A percentile compares a stretch with the other conserved stretches of the same genome.
Conservation (phyloP, 92 coral and sea anemone genomes). For the Blastomussa wellsi region DNA sequence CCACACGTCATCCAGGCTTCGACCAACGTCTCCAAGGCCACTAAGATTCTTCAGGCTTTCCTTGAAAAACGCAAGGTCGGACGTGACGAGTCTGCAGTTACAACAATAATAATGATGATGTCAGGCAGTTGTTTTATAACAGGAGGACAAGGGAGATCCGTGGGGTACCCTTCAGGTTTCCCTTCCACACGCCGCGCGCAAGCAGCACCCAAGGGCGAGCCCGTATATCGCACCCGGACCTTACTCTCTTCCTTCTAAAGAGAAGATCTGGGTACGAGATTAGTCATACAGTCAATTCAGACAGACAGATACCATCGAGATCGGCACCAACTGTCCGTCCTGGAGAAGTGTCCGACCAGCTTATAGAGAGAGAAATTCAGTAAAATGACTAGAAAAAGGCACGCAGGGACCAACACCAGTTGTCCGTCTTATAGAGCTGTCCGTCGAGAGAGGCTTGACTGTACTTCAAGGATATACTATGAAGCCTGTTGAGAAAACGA, state of each 20-base stretch:
- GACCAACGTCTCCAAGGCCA: constrained; percentile 77
- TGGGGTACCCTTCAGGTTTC: neutral
- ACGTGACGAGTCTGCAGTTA: constrained; percentile 79
- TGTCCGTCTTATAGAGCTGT: too few species aligned
- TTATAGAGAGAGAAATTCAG: too few species aligned
- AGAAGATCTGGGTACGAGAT: too few species aligned
- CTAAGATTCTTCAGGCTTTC: constrained; percentile 80
- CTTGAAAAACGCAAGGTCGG: constrained; percentile 91
- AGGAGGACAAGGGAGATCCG: neutral
- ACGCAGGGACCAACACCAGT: too few species aligned
- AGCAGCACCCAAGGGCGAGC: neutral
- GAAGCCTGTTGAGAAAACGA: neutral
- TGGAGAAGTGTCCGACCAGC: too few species aligned
- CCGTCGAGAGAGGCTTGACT: too few species aligned
- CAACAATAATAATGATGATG: neutral
- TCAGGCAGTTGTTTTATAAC: neutral
- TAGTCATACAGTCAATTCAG: too few species aligned
- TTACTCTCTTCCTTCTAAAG: too few species aligned
- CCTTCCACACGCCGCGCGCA: neutral
- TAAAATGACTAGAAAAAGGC: too few species aligned
- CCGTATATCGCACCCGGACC: too few species aligned
- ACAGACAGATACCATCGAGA: too few species aligned
- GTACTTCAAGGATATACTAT: neutral
- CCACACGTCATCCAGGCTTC: constrained; percentile 88
- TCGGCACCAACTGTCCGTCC: too few species aligned